A percentile compares a stretch with the other conserved stretches of the same genome.
Evolutionary conservation across 2,888 invertebrate genomes (phyloP).

Genomic region (Lissocephala sabroskyi): DNA sequence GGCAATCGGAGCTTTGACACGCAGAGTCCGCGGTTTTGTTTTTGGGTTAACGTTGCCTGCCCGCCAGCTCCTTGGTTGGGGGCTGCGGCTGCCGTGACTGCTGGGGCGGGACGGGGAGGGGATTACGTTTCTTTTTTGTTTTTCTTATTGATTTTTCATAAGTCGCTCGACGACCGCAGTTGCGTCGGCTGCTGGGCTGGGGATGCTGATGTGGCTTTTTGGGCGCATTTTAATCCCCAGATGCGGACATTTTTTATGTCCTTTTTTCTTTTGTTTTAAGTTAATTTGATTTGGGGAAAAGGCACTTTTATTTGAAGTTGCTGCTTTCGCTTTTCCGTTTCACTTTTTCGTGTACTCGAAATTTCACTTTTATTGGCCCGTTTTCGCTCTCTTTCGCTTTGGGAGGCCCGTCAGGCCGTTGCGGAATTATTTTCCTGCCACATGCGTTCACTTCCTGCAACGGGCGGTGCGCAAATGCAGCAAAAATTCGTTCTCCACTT

Average conservation of each 20-base stretch:
- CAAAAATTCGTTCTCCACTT: constrained; percentile 22
- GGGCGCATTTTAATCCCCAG: constrained; percentile 19
- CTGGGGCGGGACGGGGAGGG: no score
- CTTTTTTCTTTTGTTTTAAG: no score
- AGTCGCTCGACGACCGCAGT: background rate
- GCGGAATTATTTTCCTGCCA: constrained; percentile 4
- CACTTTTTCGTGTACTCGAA: no score
- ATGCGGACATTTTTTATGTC: background rate
- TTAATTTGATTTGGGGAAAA: no score
- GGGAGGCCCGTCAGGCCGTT: no score
- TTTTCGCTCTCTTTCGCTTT: no score
- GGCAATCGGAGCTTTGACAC: no score
- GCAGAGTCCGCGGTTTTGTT: constrained; percentile 18
- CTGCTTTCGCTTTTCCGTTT: no score
- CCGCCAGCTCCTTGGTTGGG: constrained; percentile 4
- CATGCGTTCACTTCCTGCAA: constrained; percentile 54
- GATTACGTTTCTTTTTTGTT: constrained; percentile 23
- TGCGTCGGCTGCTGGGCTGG: constrained; percentile 16
- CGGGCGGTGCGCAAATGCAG: constrained; percentile 57
- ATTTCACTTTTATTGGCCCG: no score
- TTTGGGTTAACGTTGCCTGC: constrained; percentile 14
- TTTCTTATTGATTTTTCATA: constrained; percentile 53
- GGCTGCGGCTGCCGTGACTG: constrained; percentile 3
- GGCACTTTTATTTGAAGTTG: constrained; percentile 34
- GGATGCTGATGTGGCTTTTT: constrained; percentile 14